phyloP scores from a whole-genome alignment of 2,888 invertebrate genomes.

The Cryptus viduatorius region DNA sequence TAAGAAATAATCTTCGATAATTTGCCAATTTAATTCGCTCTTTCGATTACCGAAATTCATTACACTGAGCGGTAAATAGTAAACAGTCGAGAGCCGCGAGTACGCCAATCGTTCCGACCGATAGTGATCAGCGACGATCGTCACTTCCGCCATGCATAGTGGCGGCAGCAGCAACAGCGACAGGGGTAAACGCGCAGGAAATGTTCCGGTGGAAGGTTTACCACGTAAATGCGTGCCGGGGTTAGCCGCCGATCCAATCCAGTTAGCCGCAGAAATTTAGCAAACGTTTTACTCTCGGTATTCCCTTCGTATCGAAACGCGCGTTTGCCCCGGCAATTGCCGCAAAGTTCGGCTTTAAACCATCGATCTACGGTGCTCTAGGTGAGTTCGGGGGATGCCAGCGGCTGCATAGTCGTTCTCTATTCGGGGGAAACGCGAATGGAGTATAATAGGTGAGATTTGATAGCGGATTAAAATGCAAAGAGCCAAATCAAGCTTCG shows the following conservation, averaged over 20 bases:
- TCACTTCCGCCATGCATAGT: neutral
- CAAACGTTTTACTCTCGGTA: slow-evolving; percentile 25
- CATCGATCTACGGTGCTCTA: slow-evolving; percentile 44
- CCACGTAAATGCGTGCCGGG: slow-evolving; percentile 39
- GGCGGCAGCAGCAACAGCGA: neutral
- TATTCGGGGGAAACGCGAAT: slow-evolving; percentile 38
- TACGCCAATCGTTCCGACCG: slow-evolving; percentile 19
- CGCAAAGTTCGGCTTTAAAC: slow-evolving; percentile 59
- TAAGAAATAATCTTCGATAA: no score
- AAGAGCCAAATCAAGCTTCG: slow-evolving; percentile 57
- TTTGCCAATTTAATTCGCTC: neutral
- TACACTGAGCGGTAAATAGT: neutral
- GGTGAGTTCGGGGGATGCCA: neutral
- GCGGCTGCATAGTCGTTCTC: neutral
- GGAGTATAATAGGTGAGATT: slow-evolving; percentile 69
- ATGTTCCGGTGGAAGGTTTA: slow-evolving; percentile 8
- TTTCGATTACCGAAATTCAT: neutral
- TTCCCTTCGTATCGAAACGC: slow-evolving; percentile 19
- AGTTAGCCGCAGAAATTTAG: slow-evolving; percentile 50
- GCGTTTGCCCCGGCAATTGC: neutral
- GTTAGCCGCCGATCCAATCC: slow-evolving; percentile 20
- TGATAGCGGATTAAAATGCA: slow-evolving; percentile 72
- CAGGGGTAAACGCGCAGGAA: neutral
- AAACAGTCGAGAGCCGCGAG: neutral
- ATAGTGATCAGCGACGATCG: slow-evolving; percentile 20